Evolutionary conservation across 2,113 vertebrate genomes (phyloP).

Genomic region (Cygnus buccinator): DNA sequence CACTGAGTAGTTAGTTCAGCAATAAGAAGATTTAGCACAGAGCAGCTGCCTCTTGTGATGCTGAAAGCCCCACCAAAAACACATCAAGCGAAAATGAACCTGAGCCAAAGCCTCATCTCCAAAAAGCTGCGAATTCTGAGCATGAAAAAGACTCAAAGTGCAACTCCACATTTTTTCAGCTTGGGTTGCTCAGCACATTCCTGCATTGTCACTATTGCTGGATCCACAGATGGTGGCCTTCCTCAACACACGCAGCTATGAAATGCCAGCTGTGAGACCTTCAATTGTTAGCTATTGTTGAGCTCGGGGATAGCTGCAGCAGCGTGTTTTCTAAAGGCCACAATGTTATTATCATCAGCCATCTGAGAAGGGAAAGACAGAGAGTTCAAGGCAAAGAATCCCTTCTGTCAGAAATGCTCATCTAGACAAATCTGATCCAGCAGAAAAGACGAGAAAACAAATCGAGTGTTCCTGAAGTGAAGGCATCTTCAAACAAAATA

Average conservation of each 20-base stretch:
- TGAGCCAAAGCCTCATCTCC: neutral
- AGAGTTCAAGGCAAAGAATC: neutral
- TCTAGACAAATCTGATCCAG: neutral
- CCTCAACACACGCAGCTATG: neutral
- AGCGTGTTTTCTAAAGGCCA: constrained; percentile 28
- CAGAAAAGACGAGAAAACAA: neutral
- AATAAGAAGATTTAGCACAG: neutral
- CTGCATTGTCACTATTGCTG: neutral
- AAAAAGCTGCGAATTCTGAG: neutral
- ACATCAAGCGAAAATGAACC: neutral
- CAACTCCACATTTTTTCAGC: neutral
- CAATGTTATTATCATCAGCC: neutral
- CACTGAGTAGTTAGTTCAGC: neutral
- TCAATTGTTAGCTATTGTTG: neutral
- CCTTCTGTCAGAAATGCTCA: neutral
- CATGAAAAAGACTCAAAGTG: neutral
- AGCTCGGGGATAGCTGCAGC: constrained; percentile 17
- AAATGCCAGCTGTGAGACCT: constrained; percentile 40
- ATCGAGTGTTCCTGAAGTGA: neutral
- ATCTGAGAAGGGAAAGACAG: neutral
- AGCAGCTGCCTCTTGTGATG: neutral
- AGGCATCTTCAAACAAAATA: neutral
- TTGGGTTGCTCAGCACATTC: neutral
- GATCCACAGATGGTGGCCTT: constrained; percentile 41
- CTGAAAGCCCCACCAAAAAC: neutral